phyloP scores from a whole-genome alignment of 2,113 vertebrate genomes.

The Fregata magnificens region DNA sequence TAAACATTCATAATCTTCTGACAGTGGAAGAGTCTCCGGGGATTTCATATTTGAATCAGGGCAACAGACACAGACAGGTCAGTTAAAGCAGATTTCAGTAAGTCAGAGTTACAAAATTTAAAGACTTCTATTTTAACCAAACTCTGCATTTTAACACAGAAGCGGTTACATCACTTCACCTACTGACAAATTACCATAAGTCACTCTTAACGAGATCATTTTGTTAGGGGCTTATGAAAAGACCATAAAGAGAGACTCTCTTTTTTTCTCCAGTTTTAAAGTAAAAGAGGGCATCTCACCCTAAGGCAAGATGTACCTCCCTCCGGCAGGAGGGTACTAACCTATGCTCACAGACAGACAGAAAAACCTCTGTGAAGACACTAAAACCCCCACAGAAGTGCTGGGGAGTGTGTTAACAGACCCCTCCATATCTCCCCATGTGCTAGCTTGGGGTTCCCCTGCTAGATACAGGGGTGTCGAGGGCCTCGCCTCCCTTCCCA shows the following conservation, averaged over 20 bases:
- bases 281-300: neutral
- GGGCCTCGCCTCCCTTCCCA: neutral
- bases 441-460: neutral
- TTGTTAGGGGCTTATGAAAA: neutral
- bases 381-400: rapidly evolving
- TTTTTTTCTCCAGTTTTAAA: neutral
- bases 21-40: neutral
- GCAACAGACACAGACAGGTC: neutral
- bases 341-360: neutral
- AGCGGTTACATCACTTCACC: neutral
- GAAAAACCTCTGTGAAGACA: neutral
- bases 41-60: neutral
- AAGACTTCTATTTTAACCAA: neutral
- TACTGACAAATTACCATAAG: neutral
- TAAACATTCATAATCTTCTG: neutral
- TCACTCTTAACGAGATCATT: neutral
- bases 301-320: rapidly evolving
- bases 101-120: neutral
- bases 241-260: neutral
- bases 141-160: neutral
- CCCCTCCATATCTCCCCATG: neutral
- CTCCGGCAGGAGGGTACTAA: neutral
- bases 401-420: neutral
- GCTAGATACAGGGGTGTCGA: neutral
- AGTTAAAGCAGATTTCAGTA: neutral